Evolutionary conservation across 2,113 vertebrate species (phyloP), one percentile per base, ranked within the genome.

Genomic region (Nothoprocta pentlandii): DNA sequence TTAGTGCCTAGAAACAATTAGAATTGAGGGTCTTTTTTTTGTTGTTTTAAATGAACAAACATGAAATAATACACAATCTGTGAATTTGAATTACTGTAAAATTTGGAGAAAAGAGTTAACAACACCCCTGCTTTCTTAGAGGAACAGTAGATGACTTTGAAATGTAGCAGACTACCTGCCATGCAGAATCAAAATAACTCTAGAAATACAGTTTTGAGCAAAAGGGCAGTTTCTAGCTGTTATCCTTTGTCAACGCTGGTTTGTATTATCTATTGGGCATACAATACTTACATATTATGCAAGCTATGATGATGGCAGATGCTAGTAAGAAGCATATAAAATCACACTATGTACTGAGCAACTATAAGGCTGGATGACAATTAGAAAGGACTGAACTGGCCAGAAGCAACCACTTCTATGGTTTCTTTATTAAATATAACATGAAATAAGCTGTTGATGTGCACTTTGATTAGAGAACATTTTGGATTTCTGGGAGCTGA

Each of bases 181-280:
- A 51, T 21, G 34, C 8, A 41, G 22, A 36, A 10, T 68, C 69
- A 49, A 75, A 89, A 44, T 44, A 0, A 58, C 14, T 58, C 30
- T 28, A 63, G 22, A 80, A 9, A 36, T 36, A 26, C 19, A 51
- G 41, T 25, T 68, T 42, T 53, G 42, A 87, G 39, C 21, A 76
- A 58, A 90, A 53, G 59, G 8, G 3, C 79, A 54, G 12, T 14
- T 53, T 67, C 74, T 30, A 49, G 25, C n/a, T 67, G 12, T 46
- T 15, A 62, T 67, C 21, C 46, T 73, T 76, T 70, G 59, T 83
- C 54, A 78, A 30, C 8, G 28, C 2, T 59, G 23, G 23, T 54
- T 67, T 4, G 2, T 1, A 0, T 59, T 76, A 10, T n/a, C 12
- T 30, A 3, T 6, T 0, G 0, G 42, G 5, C 0, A 0, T n/a